Base-by-base conservation (phyloP, 2,888 invertebrate genomes). In the Polylopha cassiicola region DNA sequence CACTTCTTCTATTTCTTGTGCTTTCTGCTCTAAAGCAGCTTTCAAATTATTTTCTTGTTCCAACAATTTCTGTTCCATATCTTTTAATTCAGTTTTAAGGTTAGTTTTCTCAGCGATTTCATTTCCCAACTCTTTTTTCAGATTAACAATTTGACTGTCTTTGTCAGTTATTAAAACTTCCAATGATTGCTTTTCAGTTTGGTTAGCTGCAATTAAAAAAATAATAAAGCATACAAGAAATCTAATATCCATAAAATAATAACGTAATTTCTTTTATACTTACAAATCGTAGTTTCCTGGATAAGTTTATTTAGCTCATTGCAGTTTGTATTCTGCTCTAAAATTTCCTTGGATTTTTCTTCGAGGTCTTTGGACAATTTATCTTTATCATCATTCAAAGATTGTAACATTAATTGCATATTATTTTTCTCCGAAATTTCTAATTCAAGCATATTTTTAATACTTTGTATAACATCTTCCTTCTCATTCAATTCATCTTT, bases 381-480 rank as follows among this genome's bases (percentile, higher is more conserved):
- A 3, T 9, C 9, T 15, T 32, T 31, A 4, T 13, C n/a, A 22
- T 22, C 14, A 32, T 29, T 29, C n/a, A 29, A 7, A 8, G 29
- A 18, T 11, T 11, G n/a, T 29, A 29, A 10, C 11, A 18, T 7
- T 11, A 11, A 7, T 10, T 22, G 21, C 7, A 13, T 38, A 10
- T 18, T 9, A 34, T 45, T 33, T 17, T 37, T 30, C 10, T 37
- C 26, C 7, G 24, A 30, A 18, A 44, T 21, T 28, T 42, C 37
- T 26, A 47, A 37, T 16, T 46, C 17, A 21, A 34, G 29, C 5
- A 48, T 37, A n/a, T 41, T 13, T 16, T 32, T 10, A n/a, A 32
- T 14, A 10, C 43, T 17, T 28, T 13, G 16, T 11, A 26, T 34
- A 18, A 34, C 8, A 11, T 11, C 13, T 3, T 34, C 22, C 3